Percentiles rank a stretch among this genome's conserved stretches.
Evolutionary conservation across 1,140 invertebrate genomes (phyloP).

Genomic region (Globodera rostochiensis): DNA sequence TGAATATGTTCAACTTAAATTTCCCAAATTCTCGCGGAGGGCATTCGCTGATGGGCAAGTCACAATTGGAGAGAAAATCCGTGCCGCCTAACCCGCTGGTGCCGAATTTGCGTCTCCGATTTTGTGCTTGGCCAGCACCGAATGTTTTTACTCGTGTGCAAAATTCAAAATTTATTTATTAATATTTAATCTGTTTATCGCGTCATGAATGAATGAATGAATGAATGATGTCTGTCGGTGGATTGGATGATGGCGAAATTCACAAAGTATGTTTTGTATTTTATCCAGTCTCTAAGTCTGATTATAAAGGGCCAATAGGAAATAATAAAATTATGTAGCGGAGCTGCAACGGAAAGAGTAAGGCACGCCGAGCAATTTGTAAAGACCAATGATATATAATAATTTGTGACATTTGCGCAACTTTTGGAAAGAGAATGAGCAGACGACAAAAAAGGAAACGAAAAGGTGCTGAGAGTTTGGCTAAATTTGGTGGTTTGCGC

Average conservation of each 20-base stretch:
- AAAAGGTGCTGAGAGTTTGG: no score
- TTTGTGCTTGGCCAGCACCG: conserved; percentile 14
- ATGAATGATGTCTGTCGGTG: not conserved
- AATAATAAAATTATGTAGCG: not conserved
- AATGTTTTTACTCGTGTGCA: not conserved
- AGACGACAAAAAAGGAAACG: no score
- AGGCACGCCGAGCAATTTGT: not conserved
- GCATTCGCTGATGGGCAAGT: conserved; percentile 14
- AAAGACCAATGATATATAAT: not conserved
- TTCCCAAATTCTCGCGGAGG: not conserved
- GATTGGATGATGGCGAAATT: not conserved
- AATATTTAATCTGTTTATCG: not conserved
- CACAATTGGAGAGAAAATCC: conserved; percentile 7
- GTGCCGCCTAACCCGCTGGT: not conserved
- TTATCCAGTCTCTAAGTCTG: not conserved
- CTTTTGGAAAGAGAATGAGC: not conserved
- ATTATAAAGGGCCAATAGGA: not conserved
- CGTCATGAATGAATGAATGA: not conserved
- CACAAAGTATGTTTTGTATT: conserved; percentile 2
- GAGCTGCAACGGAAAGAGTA: not conserved
- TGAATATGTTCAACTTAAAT: no score
- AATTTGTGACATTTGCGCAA: not conserved
- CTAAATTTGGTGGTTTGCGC: no score
- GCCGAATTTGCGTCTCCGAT: not conserved
- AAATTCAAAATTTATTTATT: not conserved